Base-by-base conservation (phyloP, 2,797 vertebrate species). In the Chromis chromis region DNA sequence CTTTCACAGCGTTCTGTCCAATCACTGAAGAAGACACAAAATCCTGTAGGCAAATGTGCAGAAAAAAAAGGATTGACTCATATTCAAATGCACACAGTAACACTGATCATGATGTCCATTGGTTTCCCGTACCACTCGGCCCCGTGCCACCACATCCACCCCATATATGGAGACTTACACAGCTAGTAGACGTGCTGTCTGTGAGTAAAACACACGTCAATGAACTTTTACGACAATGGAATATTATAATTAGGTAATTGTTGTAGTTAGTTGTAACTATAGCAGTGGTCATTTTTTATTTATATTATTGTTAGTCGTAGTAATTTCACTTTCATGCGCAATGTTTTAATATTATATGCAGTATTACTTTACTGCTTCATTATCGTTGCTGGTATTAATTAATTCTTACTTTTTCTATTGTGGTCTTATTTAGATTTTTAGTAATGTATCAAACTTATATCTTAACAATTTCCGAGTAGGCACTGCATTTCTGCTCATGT, bases 31-130 rank as follows among this genome's bases (percentile, higher is more conserved):
- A 78, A 70, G 74, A 88, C 82, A 83, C 53, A 50, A 65, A 88
- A 83, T 70, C 70, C 33, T 74, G 79, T 58, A 95, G 74, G 92
- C 94, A 96, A 96, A 96, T 94, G 52, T 78, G 60, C n/a, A 42
- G 67, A 69, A 87, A 82, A 62, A 84, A 76, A 78, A 74, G 42
- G 65, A 83, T 59, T 70, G 86, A 82, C 75, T 85, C 78, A 61
- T 82, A 91, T 87, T 86, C 90, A 92, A 93, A 93, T 86, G 36
- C 13, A 52, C 28, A 78, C 62, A 60, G 49, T 40, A 50, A 75
- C 69, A 33, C 63, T 59, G 74, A 81, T 58, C 50, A 66, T 40
- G 21, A 42, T 2, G 16, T 49, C 28, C 55, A 78, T 65, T 68
- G 22, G 25, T 65, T 65, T 50, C 39, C 61, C 65, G 7, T 63